These are phyloP conservation scores for Zoroaster sp. DNA, from an alignment of 53 echinoderm and acorn worm genomes.

Conservation along the genomic window DNA sequence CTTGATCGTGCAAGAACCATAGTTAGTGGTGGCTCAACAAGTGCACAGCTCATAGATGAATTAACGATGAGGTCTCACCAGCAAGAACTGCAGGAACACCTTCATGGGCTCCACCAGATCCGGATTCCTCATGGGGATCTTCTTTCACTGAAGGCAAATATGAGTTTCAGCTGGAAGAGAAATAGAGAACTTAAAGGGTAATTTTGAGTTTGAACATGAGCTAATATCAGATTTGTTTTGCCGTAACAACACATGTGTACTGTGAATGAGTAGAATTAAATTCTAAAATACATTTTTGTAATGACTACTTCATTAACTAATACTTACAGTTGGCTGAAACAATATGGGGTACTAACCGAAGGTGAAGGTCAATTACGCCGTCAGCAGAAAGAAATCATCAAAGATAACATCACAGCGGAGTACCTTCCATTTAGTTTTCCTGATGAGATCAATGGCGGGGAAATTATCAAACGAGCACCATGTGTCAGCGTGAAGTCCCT, in stretches of 20 bases:
- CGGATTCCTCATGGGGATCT: slow-evolving; percentile 36
- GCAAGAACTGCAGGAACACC: slow-evolving; percentile 29
- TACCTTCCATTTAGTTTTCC: slow-evolving; percentile 34
- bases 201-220: too few relatives aligned
- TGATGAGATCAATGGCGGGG: slow-evolving; percentile 22
- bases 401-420: slow-evolving; percentile 30
- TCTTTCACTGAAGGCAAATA: slow-evolving; percentile 39
- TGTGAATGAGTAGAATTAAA: too few relatives aligned
- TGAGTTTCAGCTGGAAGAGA: slow-evolving; percentile 41
- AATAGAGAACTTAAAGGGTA: slow-evolving; percentile 36
- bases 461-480: background rate
- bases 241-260: too few relatives aligned
- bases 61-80: background rate
- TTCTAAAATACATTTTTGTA: too few relatives aligned
- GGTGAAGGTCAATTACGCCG: background rate
- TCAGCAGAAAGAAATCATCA: slow-evolving; percentile 1
- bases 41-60: slow-evolving; percentile 16
- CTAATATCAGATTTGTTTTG: too few relatives aligned
- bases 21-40: slow-evolving; percentile 7
- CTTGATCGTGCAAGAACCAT: slow-evolving; percentile 1
- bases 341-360: slow-evolving; percentile 33
- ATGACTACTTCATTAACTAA: too few relatives aligned
- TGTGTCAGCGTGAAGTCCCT: slow-evolving; percentile 29
- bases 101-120: slow-evolving; percentile 10
- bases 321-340: slow-evolving; percentile 36